Evolutionary conservation across 1,140 invertebrate genomes (phyloP), one percentile per base, ranked within the genome.

Genomic region (Coboldia fuscipes): DNA sequence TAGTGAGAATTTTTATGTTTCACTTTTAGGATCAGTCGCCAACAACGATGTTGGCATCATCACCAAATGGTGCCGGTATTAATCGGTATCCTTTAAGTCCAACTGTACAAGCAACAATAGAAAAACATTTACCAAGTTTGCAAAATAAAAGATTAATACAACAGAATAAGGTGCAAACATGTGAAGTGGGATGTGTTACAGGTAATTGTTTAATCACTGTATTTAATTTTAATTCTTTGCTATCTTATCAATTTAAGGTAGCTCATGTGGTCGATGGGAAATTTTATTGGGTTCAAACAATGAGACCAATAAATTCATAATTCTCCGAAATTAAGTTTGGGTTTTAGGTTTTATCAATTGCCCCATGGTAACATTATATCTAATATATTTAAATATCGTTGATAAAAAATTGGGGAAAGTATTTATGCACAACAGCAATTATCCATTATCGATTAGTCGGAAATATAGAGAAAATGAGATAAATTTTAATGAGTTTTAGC

Each of bases 41-140:
- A n/a, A n/a, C n/a, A 23, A 23, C 27, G 13, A 29, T 29, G 27
- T 29, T 29, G 27, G 7, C 35, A 28, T 38, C 38, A 35, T 21
- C 36, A 41, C 36, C 41, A 34, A 36, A 48, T 29, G 46, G 51
- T 45, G 45, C 50, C 39, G 7, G 14, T n/a, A 29, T n/a, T n/a
- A n/a, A n/a, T n/a, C 40, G 36, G 16, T 42, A 42, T 39, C 50
- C 51, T 38, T 43, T 54, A 30, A 54, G 51, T 44, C 51, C 48
- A 37, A 47, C 48, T 24, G 50, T 51, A 35, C 51, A 51, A 42
- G 48, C 50, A 34, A 51, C 51, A 30, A 45, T 54, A 33, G 51
- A 47, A 37, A 54, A 54, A 35, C 50, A 54, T 39, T 39, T 54
- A 38, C 51, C 51, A 33, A 48, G 46, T 35, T 37, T 53, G 17